Base-by-base conservation (phyloP, 2,888 invertebrate genomes). In the Scrobipalpa atriplicella region DNA sequence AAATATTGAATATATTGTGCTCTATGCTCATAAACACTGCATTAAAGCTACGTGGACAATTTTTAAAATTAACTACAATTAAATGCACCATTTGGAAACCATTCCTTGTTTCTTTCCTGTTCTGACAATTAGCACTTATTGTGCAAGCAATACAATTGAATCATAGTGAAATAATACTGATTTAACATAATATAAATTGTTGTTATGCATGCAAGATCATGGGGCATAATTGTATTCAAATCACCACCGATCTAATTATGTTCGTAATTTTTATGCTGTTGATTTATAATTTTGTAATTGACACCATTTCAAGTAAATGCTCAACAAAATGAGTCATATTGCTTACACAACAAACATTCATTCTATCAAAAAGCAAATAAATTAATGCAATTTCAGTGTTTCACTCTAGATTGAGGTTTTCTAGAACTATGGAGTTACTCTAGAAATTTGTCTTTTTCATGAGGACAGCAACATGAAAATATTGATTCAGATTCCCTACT, bases 11-110 rank as follows among this genome's bases (percentile, higher is more conserved):
- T 81, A 83, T 84, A 85, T 87, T 87, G 86, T 88, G 89, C 87
- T 87, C 81, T 80, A 80, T 83, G 83, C 82, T 85, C 84, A 78
- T 81, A 82, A 80, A 85, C 78, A 82, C 82, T 77, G 84, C 82
- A 72, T 87, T 89, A 89, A 89, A 90, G 89, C 90, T 89, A 89
- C 72, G 84, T 87, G 89, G 91, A 90, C 89, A 90, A 81, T 85
- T 86, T 77, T 80, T 84, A 85, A 89, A 89, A 90, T 86, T 86
- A 89, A 90, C 89, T 91, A 92, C 80, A 84, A 79, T 88, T 89
- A 91, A 92, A 92, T 90, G 92, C 92, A 92, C 92, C 92, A 91
- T 90, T 29, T 81, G 78, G 78, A 84, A 82, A 82, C 81, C 80
- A 74, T 78, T 75, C 75, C 77, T 76, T 71, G 73, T 75, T 74